Evolutionary conservation across 2,797 vertebrate species (phyloP).

Genomic region (Varecia variegata): DNA sequence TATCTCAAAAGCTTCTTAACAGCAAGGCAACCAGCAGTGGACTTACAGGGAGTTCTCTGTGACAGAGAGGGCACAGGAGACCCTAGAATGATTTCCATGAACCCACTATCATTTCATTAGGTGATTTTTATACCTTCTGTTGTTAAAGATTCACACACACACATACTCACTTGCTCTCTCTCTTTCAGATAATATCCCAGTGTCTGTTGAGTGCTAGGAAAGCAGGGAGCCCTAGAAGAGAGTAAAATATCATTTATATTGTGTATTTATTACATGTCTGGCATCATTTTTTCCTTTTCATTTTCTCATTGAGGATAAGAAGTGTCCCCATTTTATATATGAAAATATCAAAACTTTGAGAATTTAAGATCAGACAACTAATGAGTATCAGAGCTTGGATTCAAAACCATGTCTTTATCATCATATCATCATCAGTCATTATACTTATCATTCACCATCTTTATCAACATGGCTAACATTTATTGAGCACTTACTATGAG

Average conservation of each 20-base stretch:
- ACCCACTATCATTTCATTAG: slow-evolving; percentile 31
- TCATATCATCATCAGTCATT: not conserved
- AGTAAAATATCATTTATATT: not conserved
- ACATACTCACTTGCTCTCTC: not conserved
- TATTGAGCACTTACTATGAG: not conserved
- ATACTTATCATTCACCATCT: not conserved
- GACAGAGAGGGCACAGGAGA: slow-evolving; percentile 40
- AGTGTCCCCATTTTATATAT: not conserved
- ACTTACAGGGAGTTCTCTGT: slow-evolving; percentile 15
- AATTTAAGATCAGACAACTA: not conserved
- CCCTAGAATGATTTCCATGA: not conserved
- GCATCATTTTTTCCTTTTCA: not conserved
- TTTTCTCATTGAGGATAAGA: not conserved
- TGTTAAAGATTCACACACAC: not conserved
- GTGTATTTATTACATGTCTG: slow-evolving; percentile 1
- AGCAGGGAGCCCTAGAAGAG: not conserved
- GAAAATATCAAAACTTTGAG: slow-evolving; percentile 15
- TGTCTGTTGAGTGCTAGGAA: not conserved
- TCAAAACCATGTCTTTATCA: not conserved
- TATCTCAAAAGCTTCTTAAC: slow-evolving; percentile 31
- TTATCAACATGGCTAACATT: not conserved
- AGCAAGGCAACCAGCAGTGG: slow-evolving; percentile 36
- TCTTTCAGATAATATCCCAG: not conserved
- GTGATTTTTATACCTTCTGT: not conserved
- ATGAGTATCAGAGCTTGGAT: not conserved